Evolutionary conservation across 2,888 invertebrate species (phyloP), one percentile per base, ranked within the genome.

Genomic region (Tetropium fuscum): DNA sequence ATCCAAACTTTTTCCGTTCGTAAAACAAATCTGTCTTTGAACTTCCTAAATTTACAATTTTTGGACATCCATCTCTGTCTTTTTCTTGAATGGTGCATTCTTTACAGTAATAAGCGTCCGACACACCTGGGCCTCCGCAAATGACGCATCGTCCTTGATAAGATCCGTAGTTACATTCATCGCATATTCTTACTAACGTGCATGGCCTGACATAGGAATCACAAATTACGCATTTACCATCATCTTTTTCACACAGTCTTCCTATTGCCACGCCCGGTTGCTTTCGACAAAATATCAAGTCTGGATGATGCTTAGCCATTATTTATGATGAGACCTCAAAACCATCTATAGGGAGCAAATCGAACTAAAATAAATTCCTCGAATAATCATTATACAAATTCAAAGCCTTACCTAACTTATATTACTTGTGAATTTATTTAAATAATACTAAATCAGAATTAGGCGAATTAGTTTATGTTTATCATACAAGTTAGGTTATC

Each of bases 231-330:
- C 99, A 99, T 85, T 98, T 98, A 16, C 99, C 99, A 80, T 99
- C 99, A 81, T 97, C 97, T 86, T 98, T 98, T 81, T 98, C 98
- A 78, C 98, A 98, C 5, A 98, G 84, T 53, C 98, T 88, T 11
- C 98, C 98, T 74, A 98, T 98, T 73, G 98, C 98, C 44, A 99
- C 98, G 34, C 99, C 98, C 0, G 98, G 97, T 81, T 98, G 98
- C 85, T 99, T 99, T 59, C 99, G 87, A 76, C 98, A 99, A 80
- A 99, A 99, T 74, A 99, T 99, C 66, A 99, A 87, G 90, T 99
- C 99, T 6, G 98, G 98, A 90, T 99, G 99, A 94, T 99, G 99
- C 80, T 99, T 99, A n/a, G n/a, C n/a, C n/a, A n/a, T n/a, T n/a
- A n/a, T n/a, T n/a, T n/a, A n/a, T n/a, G n/a, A n/a, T n/a, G n/a